phyloP scores from a whole-genome alignment of 2,113 vertebrate genomes.

The Anarhynchus alexandrinus region DNA sequence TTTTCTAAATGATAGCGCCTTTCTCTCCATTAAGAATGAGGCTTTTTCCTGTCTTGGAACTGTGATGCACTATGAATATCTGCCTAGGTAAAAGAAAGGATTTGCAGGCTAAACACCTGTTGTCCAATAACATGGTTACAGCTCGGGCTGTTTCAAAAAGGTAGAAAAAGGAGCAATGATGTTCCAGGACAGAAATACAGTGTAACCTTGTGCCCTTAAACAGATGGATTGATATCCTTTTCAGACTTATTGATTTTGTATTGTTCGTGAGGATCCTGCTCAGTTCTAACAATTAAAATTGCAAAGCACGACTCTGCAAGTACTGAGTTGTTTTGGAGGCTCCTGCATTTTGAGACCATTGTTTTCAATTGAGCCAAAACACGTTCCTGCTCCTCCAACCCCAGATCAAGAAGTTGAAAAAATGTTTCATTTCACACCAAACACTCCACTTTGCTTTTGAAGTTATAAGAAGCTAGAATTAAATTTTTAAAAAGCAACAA shows the following conservation, averaged over 20 bases:
- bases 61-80: background rate
- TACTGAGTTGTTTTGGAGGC: background rate
- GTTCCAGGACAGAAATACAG: background rate
- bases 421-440: background rate
- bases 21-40: background rate
- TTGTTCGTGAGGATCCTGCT: background rate
- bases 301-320: background rate
- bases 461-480: background rate
- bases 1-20: background rate
- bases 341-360: background rate
- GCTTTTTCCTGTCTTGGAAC: background rate
- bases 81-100: background rate
- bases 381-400: fast-evolving
- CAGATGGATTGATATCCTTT: background rate
- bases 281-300: background rate
- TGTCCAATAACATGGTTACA: background rate
- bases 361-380: background rate
- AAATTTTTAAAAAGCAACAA: background rate
- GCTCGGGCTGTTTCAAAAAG: background rate
- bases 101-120: background rate
- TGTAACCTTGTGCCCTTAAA: background rate
- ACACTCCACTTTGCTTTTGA: background rate
- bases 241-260: background rate
- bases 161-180: background rate
- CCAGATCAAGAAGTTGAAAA: background rate